Base-by-base conservation (phyloP, 2,113 vertebrate species). In the Isichthys henryi region DNA sequence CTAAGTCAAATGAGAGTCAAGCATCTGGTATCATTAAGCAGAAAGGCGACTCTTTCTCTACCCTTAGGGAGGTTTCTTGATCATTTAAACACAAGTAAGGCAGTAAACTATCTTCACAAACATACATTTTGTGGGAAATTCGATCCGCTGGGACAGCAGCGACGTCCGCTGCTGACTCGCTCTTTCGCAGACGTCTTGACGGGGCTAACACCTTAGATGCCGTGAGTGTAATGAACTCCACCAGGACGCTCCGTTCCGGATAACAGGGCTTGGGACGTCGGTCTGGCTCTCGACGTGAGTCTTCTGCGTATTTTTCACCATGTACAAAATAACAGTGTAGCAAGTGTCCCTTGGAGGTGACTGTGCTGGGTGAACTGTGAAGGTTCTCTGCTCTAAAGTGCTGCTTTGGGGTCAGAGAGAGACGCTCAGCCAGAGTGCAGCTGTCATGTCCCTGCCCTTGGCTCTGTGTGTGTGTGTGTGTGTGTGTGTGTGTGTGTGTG, bases 301-400 rank as follows among this genome's bases (percentile, higher is more conserved):
- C 50, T 56, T 53, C 31, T 53, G 11, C 5, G 4, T 35, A 4
- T 39, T 87, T 19, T 45, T 43, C 8, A 21, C 43, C 35, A 2
- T 80, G 31, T 43, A 43, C 1, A 1, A 43, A 80, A 80, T 80
- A 17, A 19, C 74, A 43, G 43, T 5, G 35, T 19, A 43, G 31
- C 3, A 3, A 9, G 7, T 45, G 1, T 17, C 31, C n/a, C 49
- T 52, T n/a, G 17, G 15, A 84, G 15, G 27, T 66, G 27, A 31
- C n/a, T 35, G 48, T 43, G 31, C 15, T 27, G 21, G 50, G 49
- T 89, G 10, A 39, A 91, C 92, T 90, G 80, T 77, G 90, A 70
- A 90, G 91, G 90, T 87, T 87, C 82, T 86, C 43, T 35, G 91
- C 92, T 91, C 87, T 86, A 93, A 94, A 93, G 93, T 93, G 91